A percentile compares a stretch with the other conserved stretches of the same genome.
These are phyloP conservation scores for Lophochroa leadbeateri DNA, from an alignment of 2,113 vertebrate genomes.

Conservation along the genomic window DNA sequence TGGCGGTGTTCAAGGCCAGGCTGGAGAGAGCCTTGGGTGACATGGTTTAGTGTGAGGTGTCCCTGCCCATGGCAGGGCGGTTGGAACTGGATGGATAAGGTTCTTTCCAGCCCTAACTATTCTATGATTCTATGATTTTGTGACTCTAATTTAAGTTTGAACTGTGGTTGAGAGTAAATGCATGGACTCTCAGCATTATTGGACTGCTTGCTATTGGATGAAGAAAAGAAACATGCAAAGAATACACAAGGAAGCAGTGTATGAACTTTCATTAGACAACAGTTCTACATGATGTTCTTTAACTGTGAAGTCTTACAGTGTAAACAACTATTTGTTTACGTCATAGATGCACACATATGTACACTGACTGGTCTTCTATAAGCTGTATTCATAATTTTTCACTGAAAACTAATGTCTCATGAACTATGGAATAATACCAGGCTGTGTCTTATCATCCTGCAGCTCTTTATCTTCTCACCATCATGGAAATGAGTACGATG, in stretches of 20 bases:
- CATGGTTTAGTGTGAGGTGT: no score
- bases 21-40: no score
- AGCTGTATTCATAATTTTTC: background rate
- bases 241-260: background rate
- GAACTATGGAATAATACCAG: background rate
- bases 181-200: background rate
- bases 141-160: background rate
- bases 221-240: background rate
- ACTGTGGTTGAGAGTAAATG: background rate
- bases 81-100: no score
- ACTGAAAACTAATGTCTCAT: background rate
- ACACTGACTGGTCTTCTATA: background rate
- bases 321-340: background rate
- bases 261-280: background rate
- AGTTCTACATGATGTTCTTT: background rate
- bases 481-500: constrained; percentile 24
- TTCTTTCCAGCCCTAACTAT: no score
- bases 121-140: no score
- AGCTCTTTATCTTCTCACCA: constrained; percentile 37
- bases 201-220: background rate
- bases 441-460: background rate
- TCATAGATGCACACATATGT: background rate
- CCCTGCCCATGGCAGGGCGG: no score
- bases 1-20: no score
- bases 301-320: background rate